A percentile compares a stretch with the other conserved stretches of the same genome.
Evolutionary conservation across 53 echinoderm and acorn worm genomes (phyloP).

Genomic region (Astropecten irregularis): DNA sequence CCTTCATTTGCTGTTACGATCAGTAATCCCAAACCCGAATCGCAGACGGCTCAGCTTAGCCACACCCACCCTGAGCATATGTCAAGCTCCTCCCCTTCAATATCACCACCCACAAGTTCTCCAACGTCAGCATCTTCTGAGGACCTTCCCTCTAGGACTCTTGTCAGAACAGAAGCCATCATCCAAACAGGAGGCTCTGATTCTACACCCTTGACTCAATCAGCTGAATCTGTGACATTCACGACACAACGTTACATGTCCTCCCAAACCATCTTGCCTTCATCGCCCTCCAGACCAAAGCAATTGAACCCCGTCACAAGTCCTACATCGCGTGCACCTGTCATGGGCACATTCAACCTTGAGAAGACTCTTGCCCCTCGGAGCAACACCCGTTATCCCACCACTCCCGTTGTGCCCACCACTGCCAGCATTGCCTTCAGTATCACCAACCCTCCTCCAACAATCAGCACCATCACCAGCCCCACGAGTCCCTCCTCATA

Average conservation of each 20-base stretch:
- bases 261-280: constrained; percentile 39
- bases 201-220: background rate
- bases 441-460: constrained; percentile 25
- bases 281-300: constrained; percentile 41
- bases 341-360: constrained; percentile 58
- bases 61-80: constrained; percentile 27
- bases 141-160: constrained; percentile 36
- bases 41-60: constrained; percentile 32
- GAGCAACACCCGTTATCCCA: constrained; percentile 34
- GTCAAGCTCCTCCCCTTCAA: constrained; percentile 56
- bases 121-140: constrained; percentile 34
- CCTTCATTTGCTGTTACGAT: constrained; percentile 75
- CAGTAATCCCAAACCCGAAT: constrained; percentile 70
- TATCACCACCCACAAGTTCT: constrained; percentile 54
- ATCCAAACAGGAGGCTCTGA: constrained; percentile 26
- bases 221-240: constrained; percentile 4
- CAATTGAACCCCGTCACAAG: constrained; percentile 42
- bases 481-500: constrained; percentile 46
- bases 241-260: constrained; percentile 44
- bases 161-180: constrained; percentile 36
- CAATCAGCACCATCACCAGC: constrained; percentile 28
- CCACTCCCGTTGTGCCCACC: constrained; percentile 44
- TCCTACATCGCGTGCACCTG: constrained; percentile 44
- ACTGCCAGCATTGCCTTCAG: constrained; percentile 49
- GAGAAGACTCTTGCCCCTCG: constrained; percentile 55